Percentiles rank a stretch among this genome's conserved stretches.
Evolutionary conservation across 2,888 invertebrate genomes (phyloP).

Genomic region (Cantharis nigra): DNA sequence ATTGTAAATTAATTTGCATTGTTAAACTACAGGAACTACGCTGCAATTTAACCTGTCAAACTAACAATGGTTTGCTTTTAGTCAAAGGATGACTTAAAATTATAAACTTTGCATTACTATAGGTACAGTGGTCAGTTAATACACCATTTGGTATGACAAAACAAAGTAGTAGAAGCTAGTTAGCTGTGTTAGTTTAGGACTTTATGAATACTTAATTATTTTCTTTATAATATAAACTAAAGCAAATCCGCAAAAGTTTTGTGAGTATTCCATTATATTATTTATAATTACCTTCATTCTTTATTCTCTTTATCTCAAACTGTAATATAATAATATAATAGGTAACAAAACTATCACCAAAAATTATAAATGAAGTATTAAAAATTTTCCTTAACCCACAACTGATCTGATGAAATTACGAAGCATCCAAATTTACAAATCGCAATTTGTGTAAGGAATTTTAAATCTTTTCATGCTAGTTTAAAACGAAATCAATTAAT

Average conservation of each 20-base stretch:
- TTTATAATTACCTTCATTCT: neutral
- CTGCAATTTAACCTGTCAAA: conserved; percentile 51
- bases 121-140: conserved; percentile 52
- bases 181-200: conserved; percentile 37
- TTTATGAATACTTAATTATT: conserved; percentile 44
- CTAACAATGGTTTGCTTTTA: conserved; percentile 48
- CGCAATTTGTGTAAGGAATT: neutral
- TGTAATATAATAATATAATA: neutral
- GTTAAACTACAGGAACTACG: conserved; percentile 49
- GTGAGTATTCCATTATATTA: conserved; percentile 7
- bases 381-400: neutral
- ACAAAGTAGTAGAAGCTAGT: conserved; percentile 33
- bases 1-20: neutral
- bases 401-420: neutral
- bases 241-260: conserved; percentile 6
- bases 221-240: conserved; percentile 34
- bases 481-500: neutral
- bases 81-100: conserved; percentile 45
- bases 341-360: neutral
- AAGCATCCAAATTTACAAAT: neutral
- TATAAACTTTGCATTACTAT: conserved; percentile 47
- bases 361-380: neutral
- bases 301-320: neutral
- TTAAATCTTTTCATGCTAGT: neutral
- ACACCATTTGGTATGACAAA: conserved; percentile 45